Conservation (phyloP, 2,113 vertebrate species). For the Phylloscopus whistleri region DNA sequence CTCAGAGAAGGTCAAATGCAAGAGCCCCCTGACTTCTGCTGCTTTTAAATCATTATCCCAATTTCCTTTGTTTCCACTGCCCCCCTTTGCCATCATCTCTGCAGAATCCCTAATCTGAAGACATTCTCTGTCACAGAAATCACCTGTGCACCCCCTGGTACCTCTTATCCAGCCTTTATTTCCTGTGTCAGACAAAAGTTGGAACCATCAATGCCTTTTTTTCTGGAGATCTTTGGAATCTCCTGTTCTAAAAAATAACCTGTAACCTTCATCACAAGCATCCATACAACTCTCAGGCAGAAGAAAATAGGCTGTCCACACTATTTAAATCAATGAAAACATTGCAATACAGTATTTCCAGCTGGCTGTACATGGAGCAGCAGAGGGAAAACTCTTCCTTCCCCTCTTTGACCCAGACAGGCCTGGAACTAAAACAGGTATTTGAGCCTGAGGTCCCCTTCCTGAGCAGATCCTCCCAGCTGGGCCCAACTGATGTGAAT, state of each 20-base stretch:
- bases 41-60: neutral
- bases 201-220: neutral
- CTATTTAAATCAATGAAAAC: neutral
- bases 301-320: neutral
- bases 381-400: neutral
- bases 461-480: neutral
- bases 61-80: neutral
- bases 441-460: neutral
- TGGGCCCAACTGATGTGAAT: neutral
- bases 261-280: neutral
- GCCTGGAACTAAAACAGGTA: neutral
- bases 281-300: neutral
- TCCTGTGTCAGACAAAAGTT: neutral
- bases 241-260: neutral
- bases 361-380: neutral
- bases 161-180: neutral
- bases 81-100: neutral
- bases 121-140: neutral
- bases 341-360: neutral
- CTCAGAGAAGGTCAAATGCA: neutral
- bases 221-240: neutral
- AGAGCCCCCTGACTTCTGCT: neutral
- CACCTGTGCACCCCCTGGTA: neutral
- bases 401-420: neutral
- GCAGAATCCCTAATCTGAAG: neutral